Conservation (phyloP, 1,140 invertebrate species). For the Bombyx mori region ASM3026992v2 NC_085133.1:5390001-5390500, state of each 20-base stretch:
- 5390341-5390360: slow-evolving; percentile 21
- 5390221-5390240: slow-evolving; percentile 51
- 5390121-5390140: too few species aligned
- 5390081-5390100: too few species aligned
- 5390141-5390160: too few species aligned
- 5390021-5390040: too few species aligned
- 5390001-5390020: too few species aligned
- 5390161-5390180: slow-evolving; percentile 26
- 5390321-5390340: slow-evolving; percentile 42
- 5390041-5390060: too few species aligned
- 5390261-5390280: slow-evolving; percentile 57
- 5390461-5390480: slow-evolving; percentile 61
- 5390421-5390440: slow-evolving; percentile 53
- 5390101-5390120: too few species aligned
- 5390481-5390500: slow-evolving; percentile 32
- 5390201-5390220: slow-evolving; percentile 49
- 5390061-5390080: too few species aligned
- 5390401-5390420: slow-evolving; percentile 36
- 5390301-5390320: slow-evolving; percentile 53
- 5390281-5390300: slow-evolving; percentile 65
- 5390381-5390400: slow-evolving; percentile 19
- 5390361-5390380: slow-evolving; percentile 25
- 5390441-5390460: slow-evolving; percentile 57
- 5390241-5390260: slow-evolving; percentile 49
- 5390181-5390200: slow-evolving; percentile 38